These are phyloP conservation scores for Pachymerium ferrugineum DNA, from an alignment of 2,888 invertebrate species.

Conservation along the genomic window DNA sequence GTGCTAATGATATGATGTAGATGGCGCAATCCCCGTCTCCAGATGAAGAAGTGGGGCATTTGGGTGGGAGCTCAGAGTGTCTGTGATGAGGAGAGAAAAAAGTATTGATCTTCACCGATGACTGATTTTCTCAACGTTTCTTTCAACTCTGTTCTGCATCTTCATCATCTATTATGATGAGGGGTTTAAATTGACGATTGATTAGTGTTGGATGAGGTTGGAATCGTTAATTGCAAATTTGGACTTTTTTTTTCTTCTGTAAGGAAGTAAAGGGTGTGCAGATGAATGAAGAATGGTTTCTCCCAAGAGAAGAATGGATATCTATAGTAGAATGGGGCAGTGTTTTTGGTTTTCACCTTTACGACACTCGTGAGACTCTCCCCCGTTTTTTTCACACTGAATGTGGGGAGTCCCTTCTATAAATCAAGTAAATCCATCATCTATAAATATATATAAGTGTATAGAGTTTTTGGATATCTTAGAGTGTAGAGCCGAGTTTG, in stretches of 20 bases:
- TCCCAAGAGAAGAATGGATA: neutral
- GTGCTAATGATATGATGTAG: conserved; percentile 19
- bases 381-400: conserved; percentile 2
- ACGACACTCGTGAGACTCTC: neutral
- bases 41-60: conserved; percentile 8
- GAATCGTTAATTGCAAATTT: neutral
- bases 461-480: neutral
- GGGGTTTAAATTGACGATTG: neutral
- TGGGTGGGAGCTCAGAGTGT: no score
- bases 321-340: neutral
- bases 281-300: conserved; percentile 14
- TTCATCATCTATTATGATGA: neutral
- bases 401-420: conserved; percentile 17
- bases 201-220: neutral
- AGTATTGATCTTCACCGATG: conserved; percentile 6
- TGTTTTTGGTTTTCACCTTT: conserved; percentile 16
- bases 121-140: neutral
- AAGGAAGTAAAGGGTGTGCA: neutral
- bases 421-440: conserved; percentile 19
- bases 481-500: conserved; percentile 6
- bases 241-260: neutral
- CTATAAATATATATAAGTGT: neutral
- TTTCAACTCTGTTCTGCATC: neutral
- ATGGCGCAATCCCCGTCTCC: neutral
- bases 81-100: neutral